These are phyloP conservation scores for Centropyge bicolor DNA, from an alignment of 2,797 vertebrate species.

Conservation along the genomic window DNA sequence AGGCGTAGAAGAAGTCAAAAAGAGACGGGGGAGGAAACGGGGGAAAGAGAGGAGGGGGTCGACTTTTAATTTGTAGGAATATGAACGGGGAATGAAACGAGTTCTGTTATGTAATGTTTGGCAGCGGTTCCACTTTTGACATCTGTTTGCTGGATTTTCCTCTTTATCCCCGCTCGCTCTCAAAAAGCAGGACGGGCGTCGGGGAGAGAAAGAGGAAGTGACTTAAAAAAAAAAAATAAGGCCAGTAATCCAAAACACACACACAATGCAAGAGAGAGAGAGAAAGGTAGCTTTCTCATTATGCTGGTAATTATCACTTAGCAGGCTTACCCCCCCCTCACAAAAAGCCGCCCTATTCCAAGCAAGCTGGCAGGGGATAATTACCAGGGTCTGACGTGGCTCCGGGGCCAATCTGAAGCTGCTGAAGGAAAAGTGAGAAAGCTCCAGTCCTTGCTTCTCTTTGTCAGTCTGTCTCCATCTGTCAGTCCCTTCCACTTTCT, in stretches of 20 bases:
- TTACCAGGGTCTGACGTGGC: conserved; percentile 66
- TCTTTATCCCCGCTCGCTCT: conserved; percentile 45
- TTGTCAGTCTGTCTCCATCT: conserved; percentile 64
- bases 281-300: conserved; percentile 60
- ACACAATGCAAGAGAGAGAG: background rate
- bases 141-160: conserved; percentile 72
- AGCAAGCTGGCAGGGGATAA: conserved; percentile 70
- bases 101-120: conserved; percentile 69
- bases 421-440: conserved; percentile 56
- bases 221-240: conserved; percentile 29
- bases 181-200: conserved; percentile 42
- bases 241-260: conserved; percentile 33
- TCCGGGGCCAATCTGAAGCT: conserved; percentile 60
- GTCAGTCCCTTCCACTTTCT: conserved; percentile 33
- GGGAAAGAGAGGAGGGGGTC: background rate
- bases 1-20: conserved; percentile 50
- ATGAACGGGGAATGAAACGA: conserved; percentile 59
- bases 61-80: conserved; percentile 56
- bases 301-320: conserved; percentile 73
- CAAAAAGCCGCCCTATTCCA: conserved; percentile 52
- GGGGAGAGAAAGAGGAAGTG: conserved; percentile 26
- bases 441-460: conserved; percentile 46
- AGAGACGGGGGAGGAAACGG: background rate
- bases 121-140: conserved; percentile 63
- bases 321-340: conserved; percentile 45